Percentiles rank a stretch among this genome's conserved stretches.
phyloP scores from a whole-genome alignment of 1,140 invertebrate species.

The Sarcophaga peregrina region DNA sequence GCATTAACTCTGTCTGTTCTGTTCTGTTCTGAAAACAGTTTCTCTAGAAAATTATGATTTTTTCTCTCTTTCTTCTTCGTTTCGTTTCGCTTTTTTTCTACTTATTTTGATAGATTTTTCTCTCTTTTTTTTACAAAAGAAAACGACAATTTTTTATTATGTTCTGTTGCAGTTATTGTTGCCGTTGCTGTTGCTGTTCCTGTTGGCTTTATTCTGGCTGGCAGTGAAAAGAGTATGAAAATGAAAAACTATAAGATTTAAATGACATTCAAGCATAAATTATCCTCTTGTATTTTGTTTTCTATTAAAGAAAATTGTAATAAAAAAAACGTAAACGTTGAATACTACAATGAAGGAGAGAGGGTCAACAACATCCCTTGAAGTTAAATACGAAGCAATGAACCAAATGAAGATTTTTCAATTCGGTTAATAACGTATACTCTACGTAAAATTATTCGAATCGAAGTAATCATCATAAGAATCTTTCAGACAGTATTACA shows the following conservation, averaged over 20 bases:
- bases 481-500: no score
- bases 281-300: not conserved
- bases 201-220: not conserved
- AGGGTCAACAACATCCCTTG: no score
- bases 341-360: no score
- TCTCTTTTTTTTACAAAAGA: not conserved
- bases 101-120: constrained; percentile 22
- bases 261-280: constrained; percentile 25
- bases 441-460: no score
- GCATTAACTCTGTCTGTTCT: not conserved
- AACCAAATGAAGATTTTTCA: no score
- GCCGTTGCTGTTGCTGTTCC: no score
- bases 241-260: constrained; percentile 18
- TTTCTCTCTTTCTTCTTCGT: not conserved
- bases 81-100: not conserved
- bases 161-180: not conserved
- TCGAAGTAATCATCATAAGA: no score
- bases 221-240: not conserved
- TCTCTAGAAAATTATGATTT: not conserved
- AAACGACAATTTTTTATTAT: not conserved
- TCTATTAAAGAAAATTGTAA: no score
- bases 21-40: not conserved
- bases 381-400: no score
- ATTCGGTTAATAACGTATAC: no score
- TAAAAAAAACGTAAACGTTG: no score